Percentiles rank a stretch among this genome's conserved stretches.
phyloP scores from a whole-genome alignment of 2,113 vertebrate species.

The Hyaena hyaena region DNA sequence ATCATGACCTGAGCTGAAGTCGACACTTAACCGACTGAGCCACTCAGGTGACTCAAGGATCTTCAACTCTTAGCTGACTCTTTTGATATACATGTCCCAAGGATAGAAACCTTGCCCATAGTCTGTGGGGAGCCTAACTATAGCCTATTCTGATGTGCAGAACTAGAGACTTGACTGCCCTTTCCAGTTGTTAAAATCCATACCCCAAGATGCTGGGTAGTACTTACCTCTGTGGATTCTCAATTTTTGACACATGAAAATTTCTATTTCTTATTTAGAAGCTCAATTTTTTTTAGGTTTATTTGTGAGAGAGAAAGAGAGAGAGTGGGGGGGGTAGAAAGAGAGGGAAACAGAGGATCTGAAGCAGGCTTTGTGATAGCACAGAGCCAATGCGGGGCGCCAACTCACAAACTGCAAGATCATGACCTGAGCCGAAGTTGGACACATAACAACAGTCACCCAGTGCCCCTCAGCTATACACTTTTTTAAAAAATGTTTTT shows the following conservation, averaged over 20 bases:
- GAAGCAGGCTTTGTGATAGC: too few species aligned
- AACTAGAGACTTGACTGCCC: background rate
- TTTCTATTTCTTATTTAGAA: slow-evolving; percentile 31
- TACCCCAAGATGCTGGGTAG: background rate
- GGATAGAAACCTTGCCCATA: background rate
- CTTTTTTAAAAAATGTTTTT: background rate
- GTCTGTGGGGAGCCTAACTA: background rate
- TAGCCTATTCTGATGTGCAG: background rate
- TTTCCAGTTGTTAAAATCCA: slow-evolving; percentile 16
- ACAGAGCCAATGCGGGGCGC: too few species aligned
- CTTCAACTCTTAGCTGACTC: slow-evolving; percentile 1
- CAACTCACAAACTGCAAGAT: too few species aligned
- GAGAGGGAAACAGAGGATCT: too few species aligned
- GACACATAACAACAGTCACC: too few species aligned
- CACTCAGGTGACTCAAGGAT: background rate
- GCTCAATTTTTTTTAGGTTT: background rate
- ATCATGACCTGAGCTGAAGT: too few species aligned
- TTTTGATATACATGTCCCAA: background rate
- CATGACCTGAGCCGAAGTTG: too few species aligned
- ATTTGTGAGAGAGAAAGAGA: too few species aligned
- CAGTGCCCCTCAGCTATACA: background rate
- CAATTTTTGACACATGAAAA: background rate
- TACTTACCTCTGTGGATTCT: background rate
- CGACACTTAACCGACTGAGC: too few species aligned
- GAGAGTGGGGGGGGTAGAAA: too few species aligned